phyloP scores from a whole-genome alignment of 2,888 invertebrate genomes.

The Tetheella fluctuosa region DNA sequence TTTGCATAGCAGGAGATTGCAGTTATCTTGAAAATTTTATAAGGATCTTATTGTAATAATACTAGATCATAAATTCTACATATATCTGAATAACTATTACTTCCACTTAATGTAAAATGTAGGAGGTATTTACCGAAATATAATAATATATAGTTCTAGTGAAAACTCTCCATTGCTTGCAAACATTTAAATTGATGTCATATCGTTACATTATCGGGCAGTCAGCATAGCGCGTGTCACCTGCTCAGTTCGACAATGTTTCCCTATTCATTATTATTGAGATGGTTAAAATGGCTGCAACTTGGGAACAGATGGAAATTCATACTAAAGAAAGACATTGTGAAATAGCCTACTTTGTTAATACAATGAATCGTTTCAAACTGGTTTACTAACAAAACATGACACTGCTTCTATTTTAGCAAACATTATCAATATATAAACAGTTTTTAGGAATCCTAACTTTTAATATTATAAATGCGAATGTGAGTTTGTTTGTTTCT shows the following conservation, averaged over 20 bases:
- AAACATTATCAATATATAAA: background rate
- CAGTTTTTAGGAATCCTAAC: background rate
- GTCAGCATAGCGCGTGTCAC: slow-evolving; percentile 27
- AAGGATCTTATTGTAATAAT: too few species aligned
- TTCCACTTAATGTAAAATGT: too few species aligned
- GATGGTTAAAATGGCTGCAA: slow-evolving; percentile 41
- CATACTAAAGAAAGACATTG: slow-evolving; percentile 49
- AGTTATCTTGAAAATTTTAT: too few species aligned
- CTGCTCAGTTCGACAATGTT: slow-evolving; percentile 48
- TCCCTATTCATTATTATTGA: slow-evolving; percentile 47
- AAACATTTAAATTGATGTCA: background rate
- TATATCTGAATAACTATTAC: too few species aligned
- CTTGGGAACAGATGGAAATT: slow-evolving; percentile 40
- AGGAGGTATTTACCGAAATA: too few species aligned
- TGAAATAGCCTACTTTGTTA: slow-evolving; percentile 29
- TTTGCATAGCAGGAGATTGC: too few species aligned
- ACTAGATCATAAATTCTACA: too few species aligned
- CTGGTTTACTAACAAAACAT: slow-evolving; percentile 25
- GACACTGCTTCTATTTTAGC: background rate
- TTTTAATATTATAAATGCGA: too few species aligned
- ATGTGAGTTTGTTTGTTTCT: too few species aligned
- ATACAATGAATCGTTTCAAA: slow-evolving; percentile 23
- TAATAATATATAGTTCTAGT: too few species aligned
- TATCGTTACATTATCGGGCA: slow-evolving; percentile 25
- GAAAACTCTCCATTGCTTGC: background rate